Percentiles rank a stretch among this genome's conserved stretches.
These are phyloP conservation scores for Rhopalosiphum maidis DNA, from an alignment of 1,140 invertebrate genomes.

Conservation along the genomic window DNA sequence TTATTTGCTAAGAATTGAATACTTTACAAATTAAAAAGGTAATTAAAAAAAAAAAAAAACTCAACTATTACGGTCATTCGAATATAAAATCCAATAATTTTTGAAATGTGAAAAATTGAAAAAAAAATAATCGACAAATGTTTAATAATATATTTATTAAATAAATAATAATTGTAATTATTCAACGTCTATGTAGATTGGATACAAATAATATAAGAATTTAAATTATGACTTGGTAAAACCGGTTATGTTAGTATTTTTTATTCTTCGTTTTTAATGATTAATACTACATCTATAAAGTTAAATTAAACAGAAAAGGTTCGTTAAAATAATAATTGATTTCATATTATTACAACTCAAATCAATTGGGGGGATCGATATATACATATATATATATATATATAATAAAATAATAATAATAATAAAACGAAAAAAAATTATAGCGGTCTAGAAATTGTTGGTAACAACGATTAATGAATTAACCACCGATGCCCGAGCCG, in stretches of 20 bases:
- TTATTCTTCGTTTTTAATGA: conserved; percentile 35
- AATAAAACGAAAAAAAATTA: neutral
- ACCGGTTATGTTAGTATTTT: conserved; percentile 48
- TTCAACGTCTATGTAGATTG: conserved; percentile 25
- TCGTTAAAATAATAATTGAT: conserved; percentile 52
- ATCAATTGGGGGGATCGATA: neutral
- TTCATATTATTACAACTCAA: neutral
- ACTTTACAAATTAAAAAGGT: neutral
- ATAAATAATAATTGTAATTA: conserved; percentile 46
- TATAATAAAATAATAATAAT: conserved; percentile 10
- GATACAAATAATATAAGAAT: neutral
- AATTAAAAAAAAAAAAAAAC: neutral
- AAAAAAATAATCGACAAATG: neutral
- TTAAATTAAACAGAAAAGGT: conserved; percentile 51
- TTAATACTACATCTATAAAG: conserved; percentile 21
- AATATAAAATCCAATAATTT: neutral
- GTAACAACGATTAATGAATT: conserved; percentile 56
- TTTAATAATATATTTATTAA: neutral
- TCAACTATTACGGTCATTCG: neutral
- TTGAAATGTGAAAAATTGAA: neutral
- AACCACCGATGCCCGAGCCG: conserved; percentile 35
- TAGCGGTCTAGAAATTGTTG: neutral
- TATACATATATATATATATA: neutral
- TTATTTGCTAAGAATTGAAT: neutral
- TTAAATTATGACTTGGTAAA: conserved; percentile 39